These are phyloP conservation scores for Tuberolachnus salignus DNA, from an alignment of 2,888 invertebrate species.

Conservation along the genomic window DNA sequence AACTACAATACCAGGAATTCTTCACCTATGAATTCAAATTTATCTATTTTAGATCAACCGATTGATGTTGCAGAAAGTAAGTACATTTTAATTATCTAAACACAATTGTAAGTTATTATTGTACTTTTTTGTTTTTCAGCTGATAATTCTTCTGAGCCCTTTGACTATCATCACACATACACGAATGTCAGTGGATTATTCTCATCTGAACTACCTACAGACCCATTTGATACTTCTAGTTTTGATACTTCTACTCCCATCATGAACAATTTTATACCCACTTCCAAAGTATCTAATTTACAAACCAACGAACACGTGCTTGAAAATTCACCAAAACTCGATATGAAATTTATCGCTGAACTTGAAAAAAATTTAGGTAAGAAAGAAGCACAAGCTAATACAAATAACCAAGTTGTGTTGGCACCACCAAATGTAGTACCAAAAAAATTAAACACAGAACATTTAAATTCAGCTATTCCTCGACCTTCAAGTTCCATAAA, in stretches of 20 bases:
- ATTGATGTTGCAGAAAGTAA: conserved; percentile 73
- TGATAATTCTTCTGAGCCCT: conserved; percentile 37
- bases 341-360: conserved; percentile 70
- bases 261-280: conserved; percentile 14
- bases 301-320: not conserved
- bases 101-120: conserved; percentile 61
- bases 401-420: conserved; percentile 59
- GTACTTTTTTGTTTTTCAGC: conserved; percentile 22
- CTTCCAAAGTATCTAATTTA: conserved; percentile 15
- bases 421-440: conserved; percentile 25
- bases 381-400: conserved; percentile 64
- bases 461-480: conserved; percentile 25
- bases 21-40: conserved; percentile 58
- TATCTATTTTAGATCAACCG: conserved; percentile 75
- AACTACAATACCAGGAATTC: conserved; percentile 13
- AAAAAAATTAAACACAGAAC: conserved; percentile 37
- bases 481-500: conserved; percentile 44
- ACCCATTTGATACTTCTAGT: conserved; percentile 74
- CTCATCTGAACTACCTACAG: conserved; percentile 61
- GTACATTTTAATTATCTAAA: conserved; percentile 58
- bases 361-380: conserved; percentile 70
- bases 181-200: conserved; percentile 36
- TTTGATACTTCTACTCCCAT: conserved; percentile 60
- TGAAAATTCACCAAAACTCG: conserved; percentile 63
- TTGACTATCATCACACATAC: conserved; percentile 29